Evolutionary conservation across 2,888 invertebrate species (phyloP).

Genomic region (Julus scandinavius): DNA sequence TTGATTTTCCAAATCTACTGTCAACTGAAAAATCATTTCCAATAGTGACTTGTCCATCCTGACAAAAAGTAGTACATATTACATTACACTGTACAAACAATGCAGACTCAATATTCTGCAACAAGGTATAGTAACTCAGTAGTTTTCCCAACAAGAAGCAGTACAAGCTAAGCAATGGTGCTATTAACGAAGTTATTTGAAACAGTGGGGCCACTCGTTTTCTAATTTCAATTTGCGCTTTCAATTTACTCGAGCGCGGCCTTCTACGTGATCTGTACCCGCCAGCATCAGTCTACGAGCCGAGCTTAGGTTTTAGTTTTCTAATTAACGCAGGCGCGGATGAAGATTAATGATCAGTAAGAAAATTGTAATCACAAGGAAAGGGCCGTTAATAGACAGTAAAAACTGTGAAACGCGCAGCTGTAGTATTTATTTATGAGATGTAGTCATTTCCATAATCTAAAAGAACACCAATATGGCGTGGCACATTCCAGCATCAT

Average conservation of each 20-base stretch:
- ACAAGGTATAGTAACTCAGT: too few relatives aligned
- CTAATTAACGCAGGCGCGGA: constrained; percentile 27
- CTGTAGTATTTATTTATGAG: constrained; percentile 2
- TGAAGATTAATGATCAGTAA: constrained; percentile 33
- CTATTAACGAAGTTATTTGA: background rate
- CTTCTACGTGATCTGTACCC: background rate
- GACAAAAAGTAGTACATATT: too few relatives aligned
- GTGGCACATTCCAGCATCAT: background rate
- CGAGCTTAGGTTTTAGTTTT: background rate
- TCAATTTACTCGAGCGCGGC: constrained; percentile 19
- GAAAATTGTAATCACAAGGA: constrained; percentile 26
- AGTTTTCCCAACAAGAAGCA: background rate
- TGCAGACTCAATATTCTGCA: too few relatives aligned
- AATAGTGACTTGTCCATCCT: too few relatives aligned
- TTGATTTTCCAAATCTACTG: too few relatives aligned
- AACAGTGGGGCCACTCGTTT: constrained; percentile 23
- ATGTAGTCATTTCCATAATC: background rate
- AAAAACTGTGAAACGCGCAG: background rate
- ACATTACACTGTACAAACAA: too few relatives aligned
- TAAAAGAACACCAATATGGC: background rate
- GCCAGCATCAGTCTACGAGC: background rate
- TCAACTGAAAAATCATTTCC: too few relatives aligned
- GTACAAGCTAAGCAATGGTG: background rate
- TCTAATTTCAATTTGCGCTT: constrained; percentile 33
- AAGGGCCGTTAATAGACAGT: constrained; percentile 15